Evolutionary conservation across 2,113 vertebrate species (phyloP).

Genomic region (Cromileptes altivelis): DNA sequence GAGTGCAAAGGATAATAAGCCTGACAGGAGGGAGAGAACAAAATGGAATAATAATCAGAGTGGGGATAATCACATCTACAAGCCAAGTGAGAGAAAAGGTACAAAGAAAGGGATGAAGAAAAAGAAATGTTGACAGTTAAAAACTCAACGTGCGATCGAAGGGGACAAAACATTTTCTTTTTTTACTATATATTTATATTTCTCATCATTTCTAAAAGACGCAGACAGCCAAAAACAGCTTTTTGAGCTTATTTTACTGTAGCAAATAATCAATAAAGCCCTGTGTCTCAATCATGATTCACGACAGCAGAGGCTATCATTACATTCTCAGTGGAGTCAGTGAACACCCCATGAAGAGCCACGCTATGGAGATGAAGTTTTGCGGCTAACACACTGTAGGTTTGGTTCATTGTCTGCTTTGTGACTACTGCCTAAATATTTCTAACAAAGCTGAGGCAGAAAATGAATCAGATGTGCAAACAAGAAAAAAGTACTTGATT

Average conservation of each 20-base stretch:
- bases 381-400: not conserved
- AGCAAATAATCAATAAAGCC: not conserved
- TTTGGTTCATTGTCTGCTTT: not conserved
- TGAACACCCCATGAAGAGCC: not conserved
- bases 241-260: not conserved
- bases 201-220: constrained; percentile 6
- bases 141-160: not conserved
- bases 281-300: not conserved
- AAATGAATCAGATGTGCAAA: constrained; percentile 39
- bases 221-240: not conserved
- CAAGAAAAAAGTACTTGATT: constrained; percentile 5
- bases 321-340: not conserved
- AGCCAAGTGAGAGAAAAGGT: not conserved
- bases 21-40: constrained; percentile 3
- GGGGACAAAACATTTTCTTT: not conserved
- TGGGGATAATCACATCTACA: constrained; percentile 3
- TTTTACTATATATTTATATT: constrained; percentile 7
- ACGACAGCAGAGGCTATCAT: not conserved
- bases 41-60: not conserved
- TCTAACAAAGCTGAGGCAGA: not conserved
- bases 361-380: not conserved
- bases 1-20: constrained; percentile 8
- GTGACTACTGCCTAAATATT: not conserved
- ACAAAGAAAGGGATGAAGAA: not conserved
- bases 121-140: not conserved